Conservation (phyloP, 2,888 invertebrate species). For the Lochmaea crataegi region DNA sequence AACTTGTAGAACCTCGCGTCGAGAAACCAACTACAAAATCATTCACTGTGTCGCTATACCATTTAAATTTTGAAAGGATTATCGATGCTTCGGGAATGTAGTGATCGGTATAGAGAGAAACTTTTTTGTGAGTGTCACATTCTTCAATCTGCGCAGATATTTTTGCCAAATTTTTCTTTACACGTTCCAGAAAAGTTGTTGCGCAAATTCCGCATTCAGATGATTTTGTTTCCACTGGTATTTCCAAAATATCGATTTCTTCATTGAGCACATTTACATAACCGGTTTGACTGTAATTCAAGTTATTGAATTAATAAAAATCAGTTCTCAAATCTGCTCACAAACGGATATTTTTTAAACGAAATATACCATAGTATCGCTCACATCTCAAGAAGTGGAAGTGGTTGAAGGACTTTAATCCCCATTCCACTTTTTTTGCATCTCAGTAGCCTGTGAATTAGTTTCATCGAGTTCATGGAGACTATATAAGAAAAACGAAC, state of each 20-base stretch:
- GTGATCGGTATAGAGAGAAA: slow-evolving; percentile 13
- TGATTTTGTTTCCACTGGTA: neutral
- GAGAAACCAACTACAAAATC: slow-evolving; percentile 48
- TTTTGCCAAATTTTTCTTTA: slow-evolving; percentile 19
- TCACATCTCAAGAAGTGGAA: too few relatives aligned
- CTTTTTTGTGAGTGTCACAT: neutral
- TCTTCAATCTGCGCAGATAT: neutral
- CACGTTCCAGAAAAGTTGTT: slow-evolving; percentile 28
- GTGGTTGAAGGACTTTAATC: too few relatives aligned
- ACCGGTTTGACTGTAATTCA: slow-evolving; percentile 20
- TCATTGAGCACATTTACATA: neutral
- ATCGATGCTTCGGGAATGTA: slow-evolving; percentile 46
- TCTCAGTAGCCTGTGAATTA: too few relatives aligned
- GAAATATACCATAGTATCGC: too few relatives aligned
- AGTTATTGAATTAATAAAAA: too few relatives aligned
- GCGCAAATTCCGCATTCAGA: slow-evolving; percentile 36
- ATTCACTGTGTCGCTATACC: slow-evolving; percentile 52
- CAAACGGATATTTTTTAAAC: neutral
- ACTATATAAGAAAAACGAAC: too few relatives aligned
- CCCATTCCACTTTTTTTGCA: too few relatives aligned
- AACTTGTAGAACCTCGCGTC: slow-evolving; percentile 54
- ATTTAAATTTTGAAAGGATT: slow-evolving; percentile 56
- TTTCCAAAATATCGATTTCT: neutral
- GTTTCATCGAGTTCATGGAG: too few relatives aligned
- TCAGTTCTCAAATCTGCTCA: neutral